phyloP scores from a whole-genome alignment of 1,140 invertebrate species.

The Drosophila navojoa region DNA sequence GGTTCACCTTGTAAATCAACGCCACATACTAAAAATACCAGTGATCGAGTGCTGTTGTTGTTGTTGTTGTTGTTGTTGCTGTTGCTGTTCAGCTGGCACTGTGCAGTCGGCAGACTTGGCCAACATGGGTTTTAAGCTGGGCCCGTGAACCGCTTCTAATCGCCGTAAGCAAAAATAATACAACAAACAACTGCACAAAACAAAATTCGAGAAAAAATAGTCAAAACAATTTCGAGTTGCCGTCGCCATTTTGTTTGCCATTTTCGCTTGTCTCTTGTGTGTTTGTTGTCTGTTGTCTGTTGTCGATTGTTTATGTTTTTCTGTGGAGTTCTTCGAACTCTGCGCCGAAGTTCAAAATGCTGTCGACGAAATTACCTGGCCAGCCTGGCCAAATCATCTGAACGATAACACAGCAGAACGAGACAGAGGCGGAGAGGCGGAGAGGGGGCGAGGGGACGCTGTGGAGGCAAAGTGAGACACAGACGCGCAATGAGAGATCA shows the following conservation, averaged over 20 bases:
- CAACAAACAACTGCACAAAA: neutral
- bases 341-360: conserved; percentile 46
- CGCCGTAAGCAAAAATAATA: conserved; percentile 10
- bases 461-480: conserved; percentile 4
- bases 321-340: conserved; percentile 52
- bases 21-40: conserved; percentile 55
- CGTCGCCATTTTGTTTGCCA: conserved; percentile 50
- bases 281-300: conserved; percentile 10
- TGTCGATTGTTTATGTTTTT: conserved; percentile 47
- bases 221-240: conserved; percentile 19
- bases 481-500: conserved; percentile 1
- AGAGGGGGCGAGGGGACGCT: neutral
- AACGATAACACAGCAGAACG: conserved; percentile 37
- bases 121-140: conserved; percentile 30
- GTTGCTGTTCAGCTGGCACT: conserved; percentile 26
- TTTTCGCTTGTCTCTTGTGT: conserved; percentile 22
- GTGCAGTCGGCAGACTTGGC: conserved; percentile 48
- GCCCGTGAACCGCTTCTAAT: conserved; percentile 47
- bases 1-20: conserved; percentile 56
- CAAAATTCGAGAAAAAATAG: neutral
- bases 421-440: conserved; percentile 2
- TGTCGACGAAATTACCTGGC: conserved; percentile 39
- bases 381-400: conserved; percentile 48
- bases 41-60: conserved; percentile 33
- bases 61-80: conserved; percentile 21